Base-by-base conservation (phyloP, 2,888 invertebrate species). In the Synergus gifuensis region DNA sequence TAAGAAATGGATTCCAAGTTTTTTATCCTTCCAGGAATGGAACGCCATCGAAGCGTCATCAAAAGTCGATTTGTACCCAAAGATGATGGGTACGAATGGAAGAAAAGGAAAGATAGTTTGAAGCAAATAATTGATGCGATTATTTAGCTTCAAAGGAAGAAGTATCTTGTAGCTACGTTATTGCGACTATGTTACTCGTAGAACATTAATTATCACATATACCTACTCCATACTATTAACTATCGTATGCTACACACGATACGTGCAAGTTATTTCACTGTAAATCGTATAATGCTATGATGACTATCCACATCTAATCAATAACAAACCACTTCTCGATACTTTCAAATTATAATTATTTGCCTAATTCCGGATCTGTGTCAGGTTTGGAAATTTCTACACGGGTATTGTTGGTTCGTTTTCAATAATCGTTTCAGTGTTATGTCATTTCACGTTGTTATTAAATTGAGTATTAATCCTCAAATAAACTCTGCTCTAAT, bases 81-180 rank as follows among this genome's bases (percentile, higher is more conserved):
- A 60, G 22, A 60, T 22, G 60, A 60, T 28, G 22, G 22, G 22
- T 0, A 12, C 60, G 22, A 60, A 14, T 22, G 5, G 22, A 60
- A 22, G 5, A 5, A 22, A 60, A 22, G 11, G 22, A 12, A 60
- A 60, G 60, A 60, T 60, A 60, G 22, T 60, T 60, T 69, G 0
- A 44, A 22, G 16, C 49, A 14, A 46, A 18, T 46, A 49, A 69
- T 28, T 69, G 22, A 69, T 28, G 67, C 44, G 66, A 66, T 66
- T 40, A 66, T 66, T 66, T 66, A 40, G 42, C 46, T 69, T 67
- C 60, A 60, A n/a, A 22, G 22, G 60, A 60, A 60, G 60, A 28
- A 14, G 60, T 28, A 60, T 60, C 22, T 60, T 28, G 22, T 28
- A 60, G 60, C 12, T 22, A 22, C 12, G 60, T 60, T 60, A 22